phyloP scores from a whole-genome alignment of 2,113 vertebrate species.

The Hymenochirus boettgeri region DNA sequence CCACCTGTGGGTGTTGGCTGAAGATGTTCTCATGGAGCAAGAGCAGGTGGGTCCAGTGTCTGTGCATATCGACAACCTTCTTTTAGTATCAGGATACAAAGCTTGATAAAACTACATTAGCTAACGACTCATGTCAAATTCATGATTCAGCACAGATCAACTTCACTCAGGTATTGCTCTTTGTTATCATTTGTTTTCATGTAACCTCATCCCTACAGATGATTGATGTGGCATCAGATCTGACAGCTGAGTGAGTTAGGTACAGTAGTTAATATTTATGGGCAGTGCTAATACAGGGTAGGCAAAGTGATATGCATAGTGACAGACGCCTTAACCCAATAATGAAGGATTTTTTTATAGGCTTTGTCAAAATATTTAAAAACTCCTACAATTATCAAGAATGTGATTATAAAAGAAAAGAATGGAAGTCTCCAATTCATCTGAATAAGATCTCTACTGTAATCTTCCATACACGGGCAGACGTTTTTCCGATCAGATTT shows the following conservation, averaged over 20 bases:
- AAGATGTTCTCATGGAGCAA: too few species aligned
- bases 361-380: background rate
- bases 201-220: conserved; percentile 20
- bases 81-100: too few species aligned
- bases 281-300: conserved; percentile 18
- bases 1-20: too few species aligned
- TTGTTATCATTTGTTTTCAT: conserved; percentile 29
- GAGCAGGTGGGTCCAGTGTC: too few species aligned
- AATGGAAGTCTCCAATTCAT: too few species aligned
- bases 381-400: too few species aligned
- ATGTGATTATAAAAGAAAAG: too few species aligned
- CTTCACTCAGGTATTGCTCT: conserved; percentile 23
- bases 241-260: conserved; percentile 19
- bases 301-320: conserved; percentile 28
- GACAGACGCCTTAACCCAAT: background rate
- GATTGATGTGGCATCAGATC: conserved; percentile 1
- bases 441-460: too few species aligned
- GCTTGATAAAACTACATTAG: conserved; percentile 4
- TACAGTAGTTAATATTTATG: conserved; percentile 35
- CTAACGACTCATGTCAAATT: conserved; percentile 28
- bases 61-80: too few species aligned
- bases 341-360: background rate
- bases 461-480: too few species aligned
- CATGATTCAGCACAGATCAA: conserved; percentile 26
- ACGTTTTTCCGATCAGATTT: too few species aligned